Base-by-base conservation (phyloP, 2,888 invertebrate species). In the Enoplolaimus lenunculus region DNA sequence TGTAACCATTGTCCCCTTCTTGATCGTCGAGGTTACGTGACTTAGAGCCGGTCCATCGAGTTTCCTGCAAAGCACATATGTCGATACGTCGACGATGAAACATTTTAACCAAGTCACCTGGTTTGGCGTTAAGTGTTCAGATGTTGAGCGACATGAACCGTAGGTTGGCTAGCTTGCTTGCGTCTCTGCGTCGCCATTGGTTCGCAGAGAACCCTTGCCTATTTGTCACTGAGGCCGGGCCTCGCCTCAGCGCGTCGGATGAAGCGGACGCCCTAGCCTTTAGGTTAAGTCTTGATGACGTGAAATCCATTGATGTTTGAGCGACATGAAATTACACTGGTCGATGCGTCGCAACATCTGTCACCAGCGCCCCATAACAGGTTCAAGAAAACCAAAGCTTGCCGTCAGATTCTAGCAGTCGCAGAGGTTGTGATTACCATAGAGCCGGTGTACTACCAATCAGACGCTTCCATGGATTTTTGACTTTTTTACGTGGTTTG, bases 31-130 rank as follows among this genome's bases (percentile, higher is more conserved):
- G 13, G 31, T 34, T 67, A 21, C 45, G 45, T 45, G 45, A 45
- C 45, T 45, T 45, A 21, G 45, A 45, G 64, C 64, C 64, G 13
- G 28, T n/a, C 64, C 64, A 62, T 62, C 64, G 64, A 30, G 64
- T 62, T 62, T 62, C 7, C n/a, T 62, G 64, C 64, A 62, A 13
- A 7, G 64, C 64, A 26, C 64, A 62, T 7, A 30, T 26, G 3
- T 62, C 64, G n/a, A 62, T 62, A 7, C 64, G 28, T 26, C 64
- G 64, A 7, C 64, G 64, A 26, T 28, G n/a, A 3, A 62, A 26
- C 64, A 28, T 26, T 30, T 62, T 62, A 26, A 3, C n/a, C 7
- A 62, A 26, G 28, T 62, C 30, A 30, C 64, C 30, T 13, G 28
- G 7, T 26, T 30, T 26, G 3, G 13, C 64, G n/a, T 26, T 62